Conservation (phyloP, 2,888 invertebrate genomes). For the Syritta pipiens region DNA sequence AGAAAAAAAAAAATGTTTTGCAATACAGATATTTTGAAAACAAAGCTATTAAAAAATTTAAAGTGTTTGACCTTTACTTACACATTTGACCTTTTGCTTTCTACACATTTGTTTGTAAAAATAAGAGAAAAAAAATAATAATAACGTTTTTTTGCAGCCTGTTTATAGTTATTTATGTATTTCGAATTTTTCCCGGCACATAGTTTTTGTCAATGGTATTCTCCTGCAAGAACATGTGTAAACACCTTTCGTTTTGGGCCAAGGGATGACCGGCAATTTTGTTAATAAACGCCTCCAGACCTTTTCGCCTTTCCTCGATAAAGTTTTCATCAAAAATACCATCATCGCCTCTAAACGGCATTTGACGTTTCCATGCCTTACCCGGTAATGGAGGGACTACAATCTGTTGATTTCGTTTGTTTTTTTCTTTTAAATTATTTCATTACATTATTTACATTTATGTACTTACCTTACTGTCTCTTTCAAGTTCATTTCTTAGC, state of each 20-base stretch:
- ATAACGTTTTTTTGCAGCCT: conserved; percentile 21
- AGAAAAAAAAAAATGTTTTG: too few species aligned
- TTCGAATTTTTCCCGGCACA: conserved; percentile 99
- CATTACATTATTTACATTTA: neutral
- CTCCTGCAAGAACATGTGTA: conserved; percentile 99
- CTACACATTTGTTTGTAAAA: conserved; percentile 26
- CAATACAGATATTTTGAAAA: conserved; percentile 30
- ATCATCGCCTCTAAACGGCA: conserved; percentile 99
- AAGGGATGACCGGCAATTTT: conserved; percentile 99
- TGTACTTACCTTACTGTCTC: conserved; percentile 95
- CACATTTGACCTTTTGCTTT: conserved; percentile 32
- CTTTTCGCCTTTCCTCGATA: conserved; percentile 98
- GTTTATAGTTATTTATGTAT: conserved; percentile 84
- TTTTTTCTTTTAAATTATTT: neutral
- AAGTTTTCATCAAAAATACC: conserved; percentile 99
- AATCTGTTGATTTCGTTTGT: conserved; percentile 83
- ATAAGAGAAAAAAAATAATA: conserved; percentile 3
- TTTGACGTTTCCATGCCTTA: conserved; percentile 98
- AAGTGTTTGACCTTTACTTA: conserved; percentile 8
- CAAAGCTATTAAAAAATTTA: conserved; percentile 21
- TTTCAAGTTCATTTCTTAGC: conserved; percentile 98
- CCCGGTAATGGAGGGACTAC: conserved; percentile 99
- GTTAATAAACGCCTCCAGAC: conserved; percentile 98
- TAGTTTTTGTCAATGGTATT: conserved; percentile 99
- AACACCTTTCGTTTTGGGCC: conserved; percentile 98